phyloP scores from a whole-genome alignment of 2,113 vertebrate genomes.

The Notothenia coriiceps region DNA sequence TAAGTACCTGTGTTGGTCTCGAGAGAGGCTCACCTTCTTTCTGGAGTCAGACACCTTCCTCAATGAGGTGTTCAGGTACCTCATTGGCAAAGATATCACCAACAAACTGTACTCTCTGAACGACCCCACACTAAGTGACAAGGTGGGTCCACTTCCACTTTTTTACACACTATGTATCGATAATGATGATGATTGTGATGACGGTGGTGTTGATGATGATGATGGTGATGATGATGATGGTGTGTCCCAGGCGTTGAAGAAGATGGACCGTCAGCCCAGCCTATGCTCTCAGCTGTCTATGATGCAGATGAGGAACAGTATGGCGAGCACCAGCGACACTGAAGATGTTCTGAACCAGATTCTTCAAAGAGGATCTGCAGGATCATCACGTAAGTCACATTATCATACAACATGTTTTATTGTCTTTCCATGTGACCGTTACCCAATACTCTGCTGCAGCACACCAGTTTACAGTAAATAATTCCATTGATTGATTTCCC shows the following conservation, averaged over 20 bases:
- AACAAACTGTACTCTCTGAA: slow-evolving; percentile 98
- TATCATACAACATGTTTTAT: background rate
- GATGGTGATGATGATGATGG: background rate
- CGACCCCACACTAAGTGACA: slow-evolving; percentile 95
- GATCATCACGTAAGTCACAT: slow-evolving; percentile 91
- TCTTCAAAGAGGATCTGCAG: slow-evolving; percentile 89
- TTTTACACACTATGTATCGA: background rate
- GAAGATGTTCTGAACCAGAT: slow-evolving; percentile 97
- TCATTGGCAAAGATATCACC: slow-evolving; percentile 99
- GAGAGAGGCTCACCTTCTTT: slow-evolving; percentile 96
- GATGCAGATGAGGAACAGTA: slow-evolving; percentile 98
- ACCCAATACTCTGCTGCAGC: background rate
- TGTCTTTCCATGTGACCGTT: background rate
- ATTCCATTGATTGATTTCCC: too few relatives aligned
- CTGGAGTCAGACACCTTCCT: slow-evolving; percentile 96
- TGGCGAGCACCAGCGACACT: slow-evolving; percentile 93
- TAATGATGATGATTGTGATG: slow-evolving; percentile 4
- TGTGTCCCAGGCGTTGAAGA: slow-evolving; percentile 87
- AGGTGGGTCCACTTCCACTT: slow-evolving; percentile 83
- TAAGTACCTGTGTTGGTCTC: slow-evolving; percentile 96
- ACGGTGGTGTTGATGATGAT: background rate
- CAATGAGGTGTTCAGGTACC: slow-evolving; percentile 95
- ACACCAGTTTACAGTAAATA: background rate
- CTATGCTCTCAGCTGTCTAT: slow-evolving; percentile 96
- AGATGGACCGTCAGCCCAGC: slow-evolving; percentile 92